Evolutionary conservation across 2,113 vertebrate species (phyloP), one percentile per base, ranked within the genome.

Genomic region (Cygnus atratus): DNA sequence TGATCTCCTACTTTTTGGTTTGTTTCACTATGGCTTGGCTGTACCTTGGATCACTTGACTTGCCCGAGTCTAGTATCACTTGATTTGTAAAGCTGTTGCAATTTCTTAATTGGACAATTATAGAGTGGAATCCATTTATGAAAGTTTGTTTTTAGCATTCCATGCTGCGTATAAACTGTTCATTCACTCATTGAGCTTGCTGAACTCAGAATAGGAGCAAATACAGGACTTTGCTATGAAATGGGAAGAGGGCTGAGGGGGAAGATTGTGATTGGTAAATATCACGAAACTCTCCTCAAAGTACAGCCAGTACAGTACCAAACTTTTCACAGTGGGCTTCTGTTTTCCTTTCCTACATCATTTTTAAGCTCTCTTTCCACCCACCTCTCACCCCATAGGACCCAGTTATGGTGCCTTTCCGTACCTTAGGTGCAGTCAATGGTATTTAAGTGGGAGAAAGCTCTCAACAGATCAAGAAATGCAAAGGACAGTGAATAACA

Each of bases 21-120:
- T 78, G 21, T 58, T 96, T 90, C 72, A n/a, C 88, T 86, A 81
- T 65, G 66, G 31, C 58, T 96, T 96, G 95, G 88, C 93, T 88
- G 54, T 66, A 82, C 57, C 48, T 91, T 86, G 2, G 25, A 54
- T 87, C 1, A 3, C 48, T 95, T 96, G 78, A 68, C 88, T 90
- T 88, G 37, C 65, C 52, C 58, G 70, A 88, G 59, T 78, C 67
- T 75, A 61, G 31, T 24, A 74, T 90, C 71, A 80, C 63, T 93
- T 54, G 54, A 83, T 94, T 93, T 81, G 50, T 81, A 93, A 96
- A 92, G 63, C 55, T 88, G 43, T 52, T 85, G 68, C 74, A 90
- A 21, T 85, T 93, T 90, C 44, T 77, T 95, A 66, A 85, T 59
- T 92, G 70, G 71, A 93, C 83, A 87, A 37, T 89, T 92, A 52